phyloP scores from a whole-genome alignment of 1,140 invertebrate genomes.

The Drosophila mayri region DNA sequence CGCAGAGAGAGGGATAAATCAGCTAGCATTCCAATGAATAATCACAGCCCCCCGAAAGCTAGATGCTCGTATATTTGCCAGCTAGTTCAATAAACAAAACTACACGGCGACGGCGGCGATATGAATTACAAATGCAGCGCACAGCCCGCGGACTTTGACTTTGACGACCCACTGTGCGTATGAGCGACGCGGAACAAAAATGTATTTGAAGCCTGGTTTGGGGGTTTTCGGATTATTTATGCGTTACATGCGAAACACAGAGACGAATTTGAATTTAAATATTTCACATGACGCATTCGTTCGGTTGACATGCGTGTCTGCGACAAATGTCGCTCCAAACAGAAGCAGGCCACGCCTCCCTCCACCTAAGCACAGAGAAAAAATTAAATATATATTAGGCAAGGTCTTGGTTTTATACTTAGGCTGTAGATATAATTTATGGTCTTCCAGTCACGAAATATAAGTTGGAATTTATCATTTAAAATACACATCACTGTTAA shows the following conservation, averaged over 20 bases:
- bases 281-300: conserved; percentile 71
- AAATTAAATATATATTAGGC: conserved; percentile 10
- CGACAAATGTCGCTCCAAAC: conserved; percentile 57
- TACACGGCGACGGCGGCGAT: conserved; percentile 6
- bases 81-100: conserved; percentile 64
- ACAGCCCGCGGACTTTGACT: conserved; percentile 55
- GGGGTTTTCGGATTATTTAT: conserved; percentile 67
- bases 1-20: conserved; percentile 48
- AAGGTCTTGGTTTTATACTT: conserved; percentile 2
- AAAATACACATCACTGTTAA: neutral
- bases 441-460: conserved; percentile 3
- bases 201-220: conserved; percentile 21
- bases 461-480: neutral
- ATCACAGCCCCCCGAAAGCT: conserved; percentile 46
- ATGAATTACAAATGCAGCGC: conserved; percentile 65
- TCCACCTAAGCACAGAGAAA: conserved; percentile 1
- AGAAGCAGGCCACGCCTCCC: conserved; percentile 35
- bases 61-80: conserved; percentile 55
- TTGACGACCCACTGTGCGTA: conserved; percentile 72
- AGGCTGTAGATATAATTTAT: neutral
- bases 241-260: conserved; percentile 70
- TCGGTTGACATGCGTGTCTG: conserved; percentile 49
- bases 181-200: conserved; percentile 76
- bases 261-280: conserved; percentile 43
- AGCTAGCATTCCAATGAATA: conserved; percentile 66